These are phyloP conservation scores for Ferrisia virgata DNA, from an alignment of 2,888 invertebrate genomes.

Conservation along the genomic window DNA sequence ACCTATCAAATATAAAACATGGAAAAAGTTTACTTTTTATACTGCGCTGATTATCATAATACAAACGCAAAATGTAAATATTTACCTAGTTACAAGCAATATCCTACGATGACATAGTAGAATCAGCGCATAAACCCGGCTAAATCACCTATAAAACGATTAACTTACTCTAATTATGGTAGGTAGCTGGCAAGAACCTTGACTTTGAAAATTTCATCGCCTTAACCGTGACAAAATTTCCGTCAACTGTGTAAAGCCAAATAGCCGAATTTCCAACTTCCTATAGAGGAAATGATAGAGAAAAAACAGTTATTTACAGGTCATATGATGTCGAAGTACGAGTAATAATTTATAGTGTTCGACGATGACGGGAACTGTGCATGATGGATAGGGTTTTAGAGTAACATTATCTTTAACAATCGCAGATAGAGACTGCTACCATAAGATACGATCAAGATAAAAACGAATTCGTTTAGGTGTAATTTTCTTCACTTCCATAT, in stretches of 20 bases:
- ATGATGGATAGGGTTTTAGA: constrained; percentile 19
- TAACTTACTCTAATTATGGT: neutral
- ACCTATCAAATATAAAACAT: neutral
- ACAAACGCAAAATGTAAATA: neutral
- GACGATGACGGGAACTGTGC: constrained; percentile 19
- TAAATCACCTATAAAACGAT: neutral
- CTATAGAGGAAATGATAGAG: constrained; percentile 13
- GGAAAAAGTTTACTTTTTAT: neutral
- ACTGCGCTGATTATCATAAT: neutral
- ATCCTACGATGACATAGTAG: neutral
- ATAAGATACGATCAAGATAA: constrained; percentile 15
- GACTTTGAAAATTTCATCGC: neutral
- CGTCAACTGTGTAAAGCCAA: neutral
- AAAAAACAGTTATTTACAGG: constrained; percentile 19
- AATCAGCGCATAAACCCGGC: too few relatives aligned
- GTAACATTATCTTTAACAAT: constrained; percentile 25
- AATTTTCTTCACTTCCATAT: constrained; percentile 32
- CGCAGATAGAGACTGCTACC: neutral
- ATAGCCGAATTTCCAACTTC: constrained; percentile 14
- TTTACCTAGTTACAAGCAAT: neutral
- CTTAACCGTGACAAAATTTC: neutral
- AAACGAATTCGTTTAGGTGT: constrained; percentile 36
- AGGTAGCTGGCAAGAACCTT: neutral
- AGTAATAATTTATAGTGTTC: neutral
- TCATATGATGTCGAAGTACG: neutral